These are phyloP conservation scores for Mus spretus DNA, from an alignment of 2,797 vertebrate genomes.

Conservation along the genomic window DNA sequence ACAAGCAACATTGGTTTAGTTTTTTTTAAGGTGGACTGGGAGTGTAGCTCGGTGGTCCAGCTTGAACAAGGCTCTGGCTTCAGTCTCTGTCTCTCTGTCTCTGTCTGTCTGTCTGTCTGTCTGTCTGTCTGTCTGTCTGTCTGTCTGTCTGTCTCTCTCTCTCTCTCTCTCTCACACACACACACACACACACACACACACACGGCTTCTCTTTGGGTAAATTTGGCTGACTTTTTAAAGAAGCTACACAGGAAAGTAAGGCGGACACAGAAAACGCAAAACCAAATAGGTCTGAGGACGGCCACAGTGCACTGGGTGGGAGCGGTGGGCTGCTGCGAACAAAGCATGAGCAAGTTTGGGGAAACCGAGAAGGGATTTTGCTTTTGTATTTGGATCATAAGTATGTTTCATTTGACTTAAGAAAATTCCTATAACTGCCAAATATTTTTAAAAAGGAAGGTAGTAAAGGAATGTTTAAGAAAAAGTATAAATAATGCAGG, in stretches of 20 bases:
- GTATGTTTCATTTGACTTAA: not conserved
- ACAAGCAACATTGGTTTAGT: slow-evolving; percentile 88
- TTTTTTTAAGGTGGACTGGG: not conserved
- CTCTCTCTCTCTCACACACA: no score
- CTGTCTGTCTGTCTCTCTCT: no score
- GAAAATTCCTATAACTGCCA: not conserved
- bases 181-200: not conserved
- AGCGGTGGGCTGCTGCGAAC: not conserved
- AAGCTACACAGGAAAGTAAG: not conserved
- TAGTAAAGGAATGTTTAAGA: not conserved
- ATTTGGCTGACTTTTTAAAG: not conserved
- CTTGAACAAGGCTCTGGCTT: not conserved
- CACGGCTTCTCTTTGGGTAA: not conserved
- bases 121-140: no score
- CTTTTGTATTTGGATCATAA: not conserved
- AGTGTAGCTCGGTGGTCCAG: not conserved
- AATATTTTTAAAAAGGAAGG: not conserved
- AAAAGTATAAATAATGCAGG: not conserved
- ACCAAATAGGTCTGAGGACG: not conserved
- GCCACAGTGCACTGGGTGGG: not conserved
- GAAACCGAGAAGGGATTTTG: not conserved
- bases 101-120: no score
- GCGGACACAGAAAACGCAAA: not conserved
- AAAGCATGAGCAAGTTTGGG: not conserved
- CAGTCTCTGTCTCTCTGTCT: not conserved